Conservation (phyloP, 1,140 invertebrate genomes). For the Drosophila pandora region DNA sequence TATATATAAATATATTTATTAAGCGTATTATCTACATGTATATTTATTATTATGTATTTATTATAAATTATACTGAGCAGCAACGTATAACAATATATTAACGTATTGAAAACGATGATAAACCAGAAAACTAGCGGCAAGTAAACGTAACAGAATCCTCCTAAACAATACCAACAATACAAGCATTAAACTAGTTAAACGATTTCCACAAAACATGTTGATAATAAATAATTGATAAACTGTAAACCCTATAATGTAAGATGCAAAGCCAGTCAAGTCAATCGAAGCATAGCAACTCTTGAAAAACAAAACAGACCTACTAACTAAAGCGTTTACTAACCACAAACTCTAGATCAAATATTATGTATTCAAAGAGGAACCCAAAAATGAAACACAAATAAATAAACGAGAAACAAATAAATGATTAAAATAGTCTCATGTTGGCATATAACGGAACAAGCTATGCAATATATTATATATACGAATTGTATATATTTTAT, state of each 20-base stretch:
- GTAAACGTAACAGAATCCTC: conserved; percentile 69
- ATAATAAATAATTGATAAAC: conserved; percentile 67
- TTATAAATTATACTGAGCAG: conserved; percentile 77
- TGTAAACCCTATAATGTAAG: conserved; percentile 35
- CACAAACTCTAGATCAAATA: conserved; percentile 62
- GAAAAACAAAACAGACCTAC: conserved; percentile 33
- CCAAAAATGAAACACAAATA: conserved; percentile 19
- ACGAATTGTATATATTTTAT: conserved; percentile 35
- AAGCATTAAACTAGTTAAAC: conserved; percentile 67
- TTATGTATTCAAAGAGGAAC: conserved; percentile 24
- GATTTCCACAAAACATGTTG: conserved; percentile 67
- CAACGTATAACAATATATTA: conserved; percentile 57
- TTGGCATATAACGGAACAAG: conserved; percentile 51
- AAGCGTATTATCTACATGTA: conserved; percentile 82
- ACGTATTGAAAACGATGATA: conserved; percentile 43
- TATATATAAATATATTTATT: conserved; percentile 73
- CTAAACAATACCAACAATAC: conserved; percentile 68
- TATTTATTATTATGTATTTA: conserved; percentile 83
- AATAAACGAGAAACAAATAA: conserved; percentile 34
- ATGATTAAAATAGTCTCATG: conserved; percentile 59
- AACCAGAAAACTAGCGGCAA: conserved; percentile 54
- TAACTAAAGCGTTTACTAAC: conserved; percentile 73
- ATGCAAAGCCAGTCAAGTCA: conserved; percentile 77
- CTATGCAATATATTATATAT: conserved; percentile 34
- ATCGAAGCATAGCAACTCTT: conserved; percentile 70